A percentile compares a stretch with the other conserved stretches of the same genome.
phyloP scores from a whole-genome alignment of 2,113 vertebrate genomes.

The Felis catus region DNA sequence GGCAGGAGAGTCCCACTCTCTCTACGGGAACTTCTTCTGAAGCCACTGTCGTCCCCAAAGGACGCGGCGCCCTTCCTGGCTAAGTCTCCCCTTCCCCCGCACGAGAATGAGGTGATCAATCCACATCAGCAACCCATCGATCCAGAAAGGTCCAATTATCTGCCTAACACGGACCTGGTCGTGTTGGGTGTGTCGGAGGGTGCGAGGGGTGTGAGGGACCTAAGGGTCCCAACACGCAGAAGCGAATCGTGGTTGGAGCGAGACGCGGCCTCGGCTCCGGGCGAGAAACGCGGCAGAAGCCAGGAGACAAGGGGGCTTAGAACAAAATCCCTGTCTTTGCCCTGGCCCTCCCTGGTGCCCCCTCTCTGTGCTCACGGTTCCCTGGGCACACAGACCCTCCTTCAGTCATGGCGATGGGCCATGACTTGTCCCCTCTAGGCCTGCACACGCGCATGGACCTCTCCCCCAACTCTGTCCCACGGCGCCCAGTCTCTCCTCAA shows the following conservation, averaged over 20 bases:
- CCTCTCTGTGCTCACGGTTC: accelerated
- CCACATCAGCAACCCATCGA: background rate
- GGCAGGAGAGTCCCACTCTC: background rate
- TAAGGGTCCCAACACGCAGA: accelerated
- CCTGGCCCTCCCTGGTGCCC: accelerated
- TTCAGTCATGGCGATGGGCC: accelerated
- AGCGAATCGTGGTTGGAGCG: accelerated
- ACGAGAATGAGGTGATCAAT: background rate
- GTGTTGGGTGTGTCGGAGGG: background rate
- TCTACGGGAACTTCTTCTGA: background rate
- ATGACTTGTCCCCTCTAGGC: background rate
- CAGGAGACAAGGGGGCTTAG: no score
- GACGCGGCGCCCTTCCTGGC: background rate
- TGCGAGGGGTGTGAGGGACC: accelerated
- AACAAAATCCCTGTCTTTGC: background rate
- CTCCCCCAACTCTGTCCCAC: background rate
- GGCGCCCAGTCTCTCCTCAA: no score
- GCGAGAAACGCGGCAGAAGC: accelerated
- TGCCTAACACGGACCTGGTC: accelerated
- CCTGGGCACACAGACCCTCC: background rate
- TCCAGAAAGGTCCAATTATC: background rate
- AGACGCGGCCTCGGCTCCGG: background rate
- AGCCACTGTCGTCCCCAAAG: background rate
- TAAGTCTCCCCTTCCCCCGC: background rate
- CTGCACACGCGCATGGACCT: accelerated